A percentile compares a stretch with the other conserved stretches of the same genome.
These are phyloP conservation scores for Calephelis perditalis DNA, from an alignment of 2,888 invertebrate genomes.

Conservation along the genomic window DNA sequence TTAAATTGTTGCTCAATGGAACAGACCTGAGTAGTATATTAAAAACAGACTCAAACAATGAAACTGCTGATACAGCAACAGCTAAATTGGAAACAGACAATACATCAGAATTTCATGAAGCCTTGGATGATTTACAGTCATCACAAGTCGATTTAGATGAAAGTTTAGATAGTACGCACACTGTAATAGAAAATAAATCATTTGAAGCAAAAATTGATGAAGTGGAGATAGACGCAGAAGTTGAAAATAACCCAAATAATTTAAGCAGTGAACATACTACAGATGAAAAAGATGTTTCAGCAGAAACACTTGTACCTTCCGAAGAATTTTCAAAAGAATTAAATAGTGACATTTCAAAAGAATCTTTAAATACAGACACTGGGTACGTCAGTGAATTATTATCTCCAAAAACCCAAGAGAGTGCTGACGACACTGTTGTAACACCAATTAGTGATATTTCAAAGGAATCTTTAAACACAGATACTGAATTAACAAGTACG, in stretches of 20 bases:
- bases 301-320: not conserved
- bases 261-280: constrained; percentile 17
- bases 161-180: constrained; percentile 57
- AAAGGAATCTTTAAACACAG: not conserved
- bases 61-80: constrained; percentile 21
- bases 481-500: not conserved
- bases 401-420: constrained; percentile 38
- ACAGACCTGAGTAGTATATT: constrained; percentile 50
- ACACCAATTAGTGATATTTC: constrained; percentile 20
- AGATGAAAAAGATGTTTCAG: constrained; percentile 10
- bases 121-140: constrained; percentile 34
- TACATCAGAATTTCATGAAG: constrained; percentile 15
- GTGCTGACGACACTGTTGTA: constrained; percentile 40
- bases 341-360: constrained; percentile 24
- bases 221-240: constrained; percentile 25
- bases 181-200: constrained; percentile 60
- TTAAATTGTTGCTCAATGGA: constrained; percentile 78
- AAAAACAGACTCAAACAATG: constrained; percentile 20
- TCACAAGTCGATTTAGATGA: constrained; percentile 55
- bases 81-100: constrained; percentile 18
- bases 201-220: constrained; percentile 41
- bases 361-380: constrained; percentile 18
- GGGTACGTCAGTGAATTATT: constrained; percentile 37
- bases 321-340: constrained; percentile 12
- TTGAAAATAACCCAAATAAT: constrained; percentile 13